phyloP scores from a whole-genome alignment of 2,113 vertebrate species.

The Penelope pileata region DNA sequence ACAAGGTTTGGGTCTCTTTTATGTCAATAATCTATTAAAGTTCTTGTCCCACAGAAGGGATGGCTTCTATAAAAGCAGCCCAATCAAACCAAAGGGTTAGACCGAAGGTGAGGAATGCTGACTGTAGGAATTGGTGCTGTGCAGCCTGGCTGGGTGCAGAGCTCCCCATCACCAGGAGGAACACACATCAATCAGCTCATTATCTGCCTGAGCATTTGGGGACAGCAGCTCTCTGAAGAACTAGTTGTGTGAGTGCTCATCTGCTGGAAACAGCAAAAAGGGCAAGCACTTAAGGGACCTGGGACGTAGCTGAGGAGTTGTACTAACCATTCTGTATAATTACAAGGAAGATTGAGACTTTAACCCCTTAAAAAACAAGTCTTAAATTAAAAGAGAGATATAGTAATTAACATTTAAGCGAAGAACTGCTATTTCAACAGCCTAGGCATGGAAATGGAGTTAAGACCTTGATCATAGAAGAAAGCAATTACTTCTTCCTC shows the following conservation, averaged over 20 bases:
- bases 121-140: neutral
- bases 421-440: neutral
- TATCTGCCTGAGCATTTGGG: constrained; percentile 10
- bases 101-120: neutral
- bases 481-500: neutral
- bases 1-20: neutral
- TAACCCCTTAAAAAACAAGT: constrained; percentile 26
- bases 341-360: constrained; percentile 12
- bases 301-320: neutral
- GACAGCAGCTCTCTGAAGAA: neutral
- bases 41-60: neutral
- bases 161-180: neutral
- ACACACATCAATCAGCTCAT: neutral
- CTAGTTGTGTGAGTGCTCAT: constrained; percentile 25
- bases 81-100: neutral
- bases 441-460: constrained; percentile 14
- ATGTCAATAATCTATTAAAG: neutral
- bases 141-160: neutral
- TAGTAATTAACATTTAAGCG: constrained; percentile 42
- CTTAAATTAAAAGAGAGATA: neutral
- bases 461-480: constrained; percentile 22
- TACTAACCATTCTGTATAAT: constrained; percentile 14
- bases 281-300: neutral
- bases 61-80: neutral
- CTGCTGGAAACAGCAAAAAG: neutral